phyloP scores from a whole-genome alignment of 2,113 vertebrate species.

The Malaclemys terrapin region DNA sequence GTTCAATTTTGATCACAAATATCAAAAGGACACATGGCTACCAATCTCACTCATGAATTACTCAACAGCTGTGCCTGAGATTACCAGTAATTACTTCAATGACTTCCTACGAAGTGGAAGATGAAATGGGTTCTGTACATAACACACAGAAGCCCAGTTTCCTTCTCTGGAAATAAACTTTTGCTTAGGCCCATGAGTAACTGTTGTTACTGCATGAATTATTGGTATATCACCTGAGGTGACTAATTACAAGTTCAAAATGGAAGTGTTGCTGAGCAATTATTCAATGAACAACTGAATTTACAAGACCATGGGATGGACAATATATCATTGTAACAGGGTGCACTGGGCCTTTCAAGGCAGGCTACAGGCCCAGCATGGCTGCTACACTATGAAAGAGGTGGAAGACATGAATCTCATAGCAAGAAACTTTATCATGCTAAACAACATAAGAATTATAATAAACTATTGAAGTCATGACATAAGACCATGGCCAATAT shows the following conservation, averaged over 20 bases:
- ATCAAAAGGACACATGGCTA: neutral
- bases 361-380: neutral
- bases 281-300: neutral
- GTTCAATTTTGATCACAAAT: conserved; percentile 55
- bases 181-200: conserved; percentile 3
- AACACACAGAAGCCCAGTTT: conserved; percentile 2
- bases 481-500: neutral
- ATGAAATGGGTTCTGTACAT: neutral
- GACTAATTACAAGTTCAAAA: conserved; percentile 20
- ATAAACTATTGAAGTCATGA: neutral
- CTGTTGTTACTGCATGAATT: neutral
- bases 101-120: conserved; percentile 30
- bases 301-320: neutral
- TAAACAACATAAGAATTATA: neutral
- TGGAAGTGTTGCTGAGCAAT: conserved; percentile 14
- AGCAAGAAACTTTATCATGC: neutral
- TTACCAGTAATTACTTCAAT: conserved; percentile 37
- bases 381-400: neutral
- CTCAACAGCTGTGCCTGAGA: conserved; percentile 49
- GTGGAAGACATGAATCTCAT: neutral
- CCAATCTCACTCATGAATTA: conserved; percentile 3
- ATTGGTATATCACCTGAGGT: conserved; percentile 11
- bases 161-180: conserved; percentile 15
- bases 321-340: neutral
- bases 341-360: neutral